A percentile compares a stretch with the other conserved stretches of the same genome.
phyloP scores from a whole-genome alignment of 2,797 vertebrate species.

The Cheracebus regulus region DNA sequence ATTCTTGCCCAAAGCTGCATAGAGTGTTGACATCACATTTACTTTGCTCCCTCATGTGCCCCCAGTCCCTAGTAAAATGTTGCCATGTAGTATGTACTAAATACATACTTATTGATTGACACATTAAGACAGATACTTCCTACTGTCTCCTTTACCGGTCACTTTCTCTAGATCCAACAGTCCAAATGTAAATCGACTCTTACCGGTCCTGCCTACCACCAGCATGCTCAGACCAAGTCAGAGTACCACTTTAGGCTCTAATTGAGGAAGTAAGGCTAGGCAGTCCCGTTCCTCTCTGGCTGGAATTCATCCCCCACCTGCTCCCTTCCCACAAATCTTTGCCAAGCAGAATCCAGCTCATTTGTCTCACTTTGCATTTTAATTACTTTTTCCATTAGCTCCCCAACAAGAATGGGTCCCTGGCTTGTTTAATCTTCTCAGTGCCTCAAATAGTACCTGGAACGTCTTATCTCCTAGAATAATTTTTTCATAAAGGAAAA shows the following conservation, averaged over 20 bases:
- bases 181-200: not conserved
- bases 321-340: not conserved
- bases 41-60: not conserved
- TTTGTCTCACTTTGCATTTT: slow-evolving; percentile 37
- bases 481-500: slow-evolving; percentile 24
- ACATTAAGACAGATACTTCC: not conserved
- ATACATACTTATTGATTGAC: not conserved
- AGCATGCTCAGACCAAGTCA: not conserved
- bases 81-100: not conserved
- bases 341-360: not conserved
- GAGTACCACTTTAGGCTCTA: not conserved
- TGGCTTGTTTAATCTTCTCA: not conserved
- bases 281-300: not conserved
- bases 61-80: not conserved
- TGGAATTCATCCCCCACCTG: not conserved
- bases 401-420: not conserved
- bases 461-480: not conserved
- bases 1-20: not conserved
- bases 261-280: not conserved
- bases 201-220: not conserved
- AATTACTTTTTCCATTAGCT: not conserved
- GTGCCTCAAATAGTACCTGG: not conserved
- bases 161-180: not conserved
- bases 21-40: not conserved
- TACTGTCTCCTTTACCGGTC: not conserved